Conservation (phyloP, 2,113 vertebrate species). For the Electrona antarctica region DNA sequence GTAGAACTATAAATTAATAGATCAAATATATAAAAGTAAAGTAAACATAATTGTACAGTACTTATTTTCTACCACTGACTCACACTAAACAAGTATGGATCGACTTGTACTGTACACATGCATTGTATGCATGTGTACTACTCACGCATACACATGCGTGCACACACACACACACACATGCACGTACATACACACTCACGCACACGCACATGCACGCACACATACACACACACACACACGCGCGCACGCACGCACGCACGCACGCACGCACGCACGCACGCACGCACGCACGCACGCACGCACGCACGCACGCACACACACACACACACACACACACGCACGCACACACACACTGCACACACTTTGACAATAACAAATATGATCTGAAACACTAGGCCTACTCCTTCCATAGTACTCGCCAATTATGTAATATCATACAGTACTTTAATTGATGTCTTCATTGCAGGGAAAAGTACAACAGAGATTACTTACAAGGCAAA, state of each 20-base stretch:
- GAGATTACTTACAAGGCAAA: neutral
- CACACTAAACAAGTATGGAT: too few relatives aligned
- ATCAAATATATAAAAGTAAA: too few relatives aligned
- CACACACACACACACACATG: neutral
- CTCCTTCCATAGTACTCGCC: neutral
- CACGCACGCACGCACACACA: neutral
- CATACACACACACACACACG: neutral
- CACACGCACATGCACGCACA: neutral
- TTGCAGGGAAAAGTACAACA: neutral
- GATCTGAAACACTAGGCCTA: conserved; percentile 3
- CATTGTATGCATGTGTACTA: neutral
- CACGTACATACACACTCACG: conserved; percentile 4
- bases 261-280: neutral
- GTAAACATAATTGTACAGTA: too few relatives aligned
- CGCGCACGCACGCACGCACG: conserved; percentile 1
- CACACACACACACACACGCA: neutral
- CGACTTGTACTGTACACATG: neutral
- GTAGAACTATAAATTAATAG: too few relatives aligned
- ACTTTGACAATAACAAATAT: conserved; percentile 9
- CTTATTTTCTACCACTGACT: too few relatives aligned
- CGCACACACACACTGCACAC: neutral
- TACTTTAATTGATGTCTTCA: neutral
- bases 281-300: neutral
- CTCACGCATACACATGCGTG: neutral
- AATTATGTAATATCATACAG: neutral